Percentiles rank a stretch among this genome's conserved stretches.
phyloP scores from a whole-genome alignment of 2,888 invertebrate genomes.

The Heliconius hortense region DNA sequence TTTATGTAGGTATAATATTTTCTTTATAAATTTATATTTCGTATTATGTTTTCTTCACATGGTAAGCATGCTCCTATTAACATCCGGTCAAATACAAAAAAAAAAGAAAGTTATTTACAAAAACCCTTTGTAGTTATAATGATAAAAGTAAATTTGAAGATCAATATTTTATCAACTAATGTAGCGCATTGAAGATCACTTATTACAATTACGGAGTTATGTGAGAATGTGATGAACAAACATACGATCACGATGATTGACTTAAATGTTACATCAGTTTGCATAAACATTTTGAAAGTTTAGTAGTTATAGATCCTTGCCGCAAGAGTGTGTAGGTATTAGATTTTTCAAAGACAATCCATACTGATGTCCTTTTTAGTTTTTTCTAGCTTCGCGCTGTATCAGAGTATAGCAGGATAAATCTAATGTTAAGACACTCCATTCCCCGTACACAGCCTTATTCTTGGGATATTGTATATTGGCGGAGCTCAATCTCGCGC shows the following conservation, averaged over 20 bases:
- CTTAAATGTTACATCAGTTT: neutral
- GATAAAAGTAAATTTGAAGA: neutral
- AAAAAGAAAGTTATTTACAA: neutral
- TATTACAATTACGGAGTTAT: constrained; percentile 18
- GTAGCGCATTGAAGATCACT: constrained; percentile 12
- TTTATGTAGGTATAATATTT: neutral
- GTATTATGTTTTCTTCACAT: neutral
- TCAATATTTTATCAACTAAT: neutral
- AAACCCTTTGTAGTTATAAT: neutral
- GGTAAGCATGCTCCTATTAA: neutral
- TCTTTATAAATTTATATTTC: neutral
- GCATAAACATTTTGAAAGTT: neutral
- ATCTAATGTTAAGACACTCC: neutral
- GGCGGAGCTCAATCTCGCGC: neutral
- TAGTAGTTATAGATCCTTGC: constrained; percentile 1
- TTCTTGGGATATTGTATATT: neutral
- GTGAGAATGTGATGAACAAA: constrained; percentile 5
- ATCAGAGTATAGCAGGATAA: neutral
- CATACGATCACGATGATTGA: constrained; percentile 19
- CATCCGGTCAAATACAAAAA: neutral
- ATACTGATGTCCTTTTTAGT: no score
- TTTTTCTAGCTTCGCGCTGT: neutral
- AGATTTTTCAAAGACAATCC: neutral
- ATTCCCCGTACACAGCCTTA: neutral
- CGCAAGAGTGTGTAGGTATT: neutral